Conservation (phyloP, 2,888 invertebrate species). For the Shargacucullia verbasci region DNA sequence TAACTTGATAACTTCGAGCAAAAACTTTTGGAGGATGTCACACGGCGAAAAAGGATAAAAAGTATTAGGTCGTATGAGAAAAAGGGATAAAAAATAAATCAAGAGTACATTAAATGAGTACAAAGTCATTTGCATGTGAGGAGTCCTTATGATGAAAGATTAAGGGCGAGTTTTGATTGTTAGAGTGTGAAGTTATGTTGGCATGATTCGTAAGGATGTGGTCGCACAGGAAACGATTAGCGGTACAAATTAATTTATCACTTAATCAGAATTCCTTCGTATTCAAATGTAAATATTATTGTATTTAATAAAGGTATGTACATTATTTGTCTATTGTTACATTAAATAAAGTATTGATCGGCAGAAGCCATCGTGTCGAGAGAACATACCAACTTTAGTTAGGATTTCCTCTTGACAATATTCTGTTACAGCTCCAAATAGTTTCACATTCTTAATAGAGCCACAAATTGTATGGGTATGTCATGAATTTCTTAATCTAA, state of each 20-base stretch:
- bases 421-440: no score
- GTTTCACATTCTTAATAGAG: background rate
- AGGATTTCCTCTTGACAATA: no score
- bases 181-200: conserved; percentile 1
- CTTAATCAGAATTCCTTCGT: no score
- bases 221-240: conserved; percentile 5
- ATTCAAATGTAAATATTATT: no score
- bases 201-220: conserved; percentile 3
- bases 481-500: conserved; percentile 2
- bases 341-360: no score
- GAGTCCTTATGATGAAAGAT: conserved; percentile 15
- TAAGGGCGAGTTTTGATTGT: conserved; percentile 32
- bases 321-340: no score
- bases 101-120: conserved; percentile 17
- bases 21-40: conserved; percentile 59
- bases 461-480: background rate
- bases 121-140: conserved; percentile 10
- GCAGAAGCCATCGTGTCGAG: no score
- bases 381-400: no score
- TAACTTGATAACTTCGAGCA: conserved; percentile 59
- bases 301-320: no score
- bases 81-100: conserved; percentile 28
- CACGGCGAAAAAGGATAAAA: conserved; percentile 39
- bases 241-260: no score
- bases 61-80: conserved; percentile 16